Conservation (phyloP, 2,888 invertebrate species). For the Mylabris sibirica region DNA sequence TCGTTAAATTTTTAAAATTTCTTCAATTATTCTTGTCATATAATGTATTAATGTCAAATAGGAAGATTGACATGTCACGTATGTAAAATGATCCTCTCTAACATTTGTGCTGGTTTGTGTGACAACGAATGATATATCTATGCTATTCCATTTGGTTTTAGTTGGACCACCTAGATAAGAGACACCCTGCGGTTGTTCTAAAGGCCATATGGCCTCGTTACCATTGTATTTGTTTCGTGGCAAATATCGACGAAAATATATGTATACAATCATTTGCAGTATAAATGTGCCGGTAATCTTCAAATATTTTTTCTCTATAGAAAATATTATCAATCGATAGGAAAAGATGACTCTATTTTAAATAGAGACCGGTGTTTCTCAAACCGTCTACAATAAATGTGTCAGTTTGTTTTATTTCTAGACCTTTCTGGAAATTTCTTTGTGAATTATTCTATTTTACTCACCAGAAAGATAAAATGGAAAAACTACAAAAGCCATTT, state of each 20-base stretch:
- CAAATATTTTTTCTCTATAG: neutral
- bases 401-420: neutral
- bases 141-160: constrained; percentile 27
- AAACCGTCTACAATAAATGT: neutral
- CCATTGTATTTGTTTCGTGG: constrained; percentile 38
- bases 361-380: neutral
- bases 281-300: neutral
- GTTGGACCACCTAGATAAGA: constrained; percentile 40
- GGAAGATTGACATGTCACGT: constrained; percentile 25
- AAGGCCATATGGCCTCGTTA: constrained; percentile 32
- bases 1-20: neutral
- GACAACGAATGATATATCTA: constrained; percentile 36
- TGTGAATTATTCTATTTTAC: no score
- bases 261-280: constrained; percentile 28
- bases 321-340: neutral
- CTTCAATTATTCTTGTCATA: neutral
- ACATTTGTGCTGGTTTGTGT: constrained; percentile 32
- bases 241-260: constrained; percentile 28
- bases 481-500: neutral
- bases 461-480: neutral
- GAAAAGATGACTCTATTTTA: neutral
- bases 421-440: neutral
- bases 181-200: constrained; percentile 36
- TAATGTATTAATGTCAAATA: neutral
- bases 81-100: constrained; percentile 22